Percentiles rank a stretch among this genome's conserved stretches.
phyloP scores from a whole-genome alignment of 2,888 invertebrate genomes.

The Hemicrepidius hirtus region DNA sequence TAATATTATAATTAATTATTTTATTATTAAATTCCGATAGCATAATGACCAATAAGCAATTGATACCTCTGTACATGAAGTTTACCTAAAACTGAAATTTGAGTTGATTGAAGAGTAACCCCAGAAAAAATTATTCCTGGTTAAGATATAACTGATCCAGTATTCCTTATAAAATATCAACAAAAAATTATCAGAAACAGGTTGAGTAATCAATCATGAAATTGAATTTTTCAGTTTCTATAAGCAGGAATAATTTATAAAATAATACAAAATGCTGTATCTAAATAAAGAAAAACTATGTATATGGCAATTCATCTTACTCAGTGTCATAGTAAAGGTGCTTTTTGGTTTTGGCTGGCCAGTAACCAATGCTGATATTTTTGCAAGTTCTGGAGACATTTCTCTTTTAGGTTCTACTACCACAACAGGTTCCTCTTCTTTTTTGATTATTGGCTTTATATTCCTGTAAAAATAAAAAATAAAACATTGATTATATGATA shows the following conservation, averaged over 20 bases:
- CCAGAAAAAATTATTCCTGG: too few relatives aligned
- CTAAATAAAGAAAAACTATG: background rate
- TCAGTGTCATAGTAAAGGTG: constrained; percentile 38
- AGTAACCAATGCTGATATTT: constrained; percentile 88
- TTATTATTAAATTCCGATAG: too few relatives aligned
- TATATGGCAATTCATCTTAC: constrained; percentile 47
- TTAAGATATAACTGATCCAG: too few relatives aligned
- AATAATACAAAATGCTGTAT: background rate
- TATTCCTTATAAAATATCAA: too few relatives aligned
- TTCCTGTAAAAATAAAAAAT: constrained; percentile 68
- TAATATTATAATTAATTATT: too few relatives aligned
- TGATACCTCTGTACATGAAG: too few relatives aligned
- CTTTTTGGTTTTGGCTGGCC: constrained; percentile 85
- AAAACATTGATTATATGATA: background rate
- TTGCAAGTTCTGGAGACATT: constrained; percentile 87
- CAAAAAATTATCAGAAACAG: too few relatives aligned
- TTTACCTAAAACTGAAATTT: too few relatives aligned
- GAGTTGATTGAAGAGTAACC: too few relatives aligned
- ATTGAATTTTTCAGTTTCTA: too few relatives aligned
- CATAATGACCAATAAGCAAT: too few relatives aligned
- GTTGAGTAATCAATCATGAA: too few relatives aligned
- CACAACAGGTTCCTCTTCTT: constrained; percentile 72
- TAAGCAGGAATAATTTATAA: background rate
- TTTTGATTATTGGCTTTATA: constrained; percentile 83
- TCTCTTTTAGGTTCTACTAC: constrained; percentile 77